These are phyloP conservation scores for Probaryconus sp. DNA, from an alignment of 1,140 invertebrate species.

Conservation along the genomic window DNA sequence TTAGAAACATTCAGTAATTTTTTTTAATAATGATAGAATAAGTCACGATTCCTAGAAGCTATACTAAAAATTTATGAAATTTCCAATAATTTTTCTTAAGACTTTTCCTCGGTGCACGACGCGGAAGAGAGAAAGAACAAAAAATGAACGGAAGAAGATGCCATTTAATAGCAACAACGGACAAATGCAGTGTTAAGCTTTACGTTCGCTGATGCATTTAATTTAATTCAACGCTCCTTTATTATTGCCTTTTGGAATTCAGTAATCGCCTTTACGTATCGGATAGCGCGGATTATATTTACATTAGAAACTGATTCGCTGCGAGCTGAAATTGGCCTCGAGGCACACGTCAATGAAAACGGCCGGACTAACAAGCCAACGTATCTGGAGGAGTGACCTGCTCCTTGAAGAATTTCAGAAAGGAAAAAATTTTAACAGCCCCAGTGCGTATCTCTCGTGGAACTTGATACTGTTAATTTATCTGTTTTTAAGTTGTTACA, in stretches of 20 bases:
- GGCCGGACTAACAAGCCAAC: constrained; percentile 70
- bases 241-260: constrained; percentile 7
- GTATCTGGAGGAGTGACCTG: constrained; percentile 34
- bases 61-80: too few species aligned
- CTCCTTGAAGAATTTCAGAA: constrained; percentile 10
- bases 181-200: too few species aligned
- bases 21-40: too few species aligned
- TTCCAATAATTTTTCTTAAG: too few species aligned
- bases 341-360: constrained; percentile 62
- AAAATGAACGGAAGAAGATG: too few species aligned
- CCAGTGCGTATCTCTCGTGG: constrained; percentile 64
- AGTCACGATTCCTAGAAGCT: too few species aligned
- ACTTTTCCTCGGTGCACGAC: too few species aligned
- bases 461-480: constrained; percentile 66
- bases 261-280: constrained; percentile 2
- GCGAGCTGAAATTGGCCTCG: constrained; percentile 51
- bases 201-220: constrained; percentile 1
- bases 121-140: too few species aligned
- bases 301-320: constrained; percentile 67
- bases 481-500: too few species aligned
- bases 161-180: too few species aligned
- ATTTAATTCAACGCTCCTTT: constrained; percentile 4
- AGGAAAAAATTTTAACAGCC: constrained; percentile 56
- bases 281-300: constrained; percentile 54
- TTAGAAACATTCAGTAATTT: too few species aligned